phyloP scores from a whole-genome alignment of 2,888 invertebrate genomes.

The Chromoteleia sp. region DNA sequence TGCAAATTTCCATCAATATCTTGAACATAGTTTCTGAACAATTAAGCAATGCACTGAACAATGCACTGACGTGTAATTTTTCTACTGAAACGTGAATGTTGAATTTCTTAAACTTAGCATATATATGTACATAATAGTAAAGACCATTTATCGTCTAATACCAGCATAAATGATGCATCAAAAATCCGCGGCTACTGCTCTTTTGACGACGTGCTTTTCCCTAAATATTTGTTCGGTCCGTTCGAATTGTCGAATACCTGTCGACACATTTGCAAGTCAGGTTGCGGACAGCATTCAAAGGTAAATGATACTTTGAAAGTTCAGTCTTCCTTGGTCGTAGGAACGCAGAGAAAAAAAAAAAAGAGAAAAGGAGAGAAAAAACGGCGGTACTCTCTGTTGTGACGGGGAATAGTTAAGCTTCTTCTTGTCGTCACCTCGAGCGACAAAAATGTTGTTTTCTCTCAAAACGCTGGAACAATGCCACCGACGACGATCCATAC shows the following conservation, averaged over 20 bases:
- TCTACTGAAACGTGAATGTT: no score
- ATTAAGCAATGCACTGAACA: no score
- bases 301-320: conserved; percentile 64
- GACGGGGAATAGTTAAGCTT: conserved; percentile 83
- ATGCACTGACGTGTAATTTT: no score
- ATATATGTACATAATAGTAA: no score
- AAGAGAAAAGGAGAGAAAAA: conserved; percentile 25
- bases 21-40: no score
- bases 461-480: conserved; percentile 83
- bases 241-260: conserved; percentile 54
- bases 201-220: conserved; percentile 35
- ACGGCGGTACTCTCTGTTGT: conserved; percentile 76
- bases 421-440: conserved; percentile 84
- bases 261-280: conserved; percentile 64
- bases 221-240: conserved; percentile 38
- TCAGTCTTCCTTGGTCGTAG: conserved; percentile 25
- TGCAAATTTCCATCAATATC: no score
- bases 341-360: background rate
- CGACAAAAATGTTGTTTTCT: conserved; percentile 85
- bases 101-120: no score
- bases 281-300: conserved; percentile 58
- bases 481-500: conserved; percentile 73
- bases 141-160: conserved; percentile 8
- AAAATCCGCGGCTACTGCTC: conserved; percentile 59
- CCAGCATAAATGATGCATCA: conserved; percentile 47